These are phyloP conservation scores for Spinus olivaceus DNA, from an alignment of 2,797 vertebrate species.

Conservation along the genomic window DNA sequence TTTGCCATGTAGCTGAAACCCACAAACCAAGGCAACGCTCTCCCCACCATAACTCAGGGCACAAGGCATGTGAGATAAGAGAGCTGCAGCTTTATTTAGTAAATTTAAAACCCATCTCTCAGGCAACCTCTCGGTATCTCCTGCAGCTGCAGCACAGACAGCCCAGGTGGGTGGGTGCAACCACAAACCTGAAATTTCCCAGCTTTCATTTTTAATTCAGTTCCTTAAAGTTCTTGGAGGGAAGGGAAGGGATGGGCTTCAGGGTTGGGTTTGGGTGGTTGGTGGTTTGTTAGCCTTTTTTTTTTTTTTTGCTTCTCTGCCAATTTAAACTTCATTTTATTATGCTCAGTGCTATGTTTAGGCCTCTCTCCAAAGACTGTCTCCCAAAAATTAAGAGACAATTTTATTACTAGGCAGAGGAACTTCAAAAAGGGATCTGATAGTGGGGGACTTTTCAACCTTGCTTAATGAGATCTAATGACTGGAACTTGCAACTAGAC, in stretches of 20 bases:
- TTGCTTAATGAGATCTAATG: constrained; percentile 55
- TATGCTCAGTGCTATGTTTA: constrained; percentile 41
- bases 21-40: constrained; percentile 29
- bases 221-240: constrained; percentile 54
- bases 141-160: constrained; percentile 33
- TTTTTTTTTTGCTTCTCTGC: constrained; percentile 12
- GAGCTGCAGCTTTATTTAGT: background rate
- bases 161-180: constrained; percentile 51
- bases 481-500: constrained; percentile 57
- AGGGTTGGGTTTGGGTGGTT: background rate
- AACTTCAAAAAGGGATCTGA: constrained; percentile 66
- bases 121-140: background rate
- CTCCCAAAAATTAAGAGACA: constrained; percentile 47
- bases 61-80: background rate
- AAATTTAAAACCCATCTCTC: background rate
- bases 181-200: constrained; percentile 65
- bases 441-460: constrained; percentile 57
- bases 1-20: background rate
- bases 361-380: constrained; percentile 43
- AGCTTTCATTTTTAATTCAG: constrained; percentile 59
- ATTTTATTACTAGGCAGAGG: constrained; percentile 49
- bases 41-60: background rate
- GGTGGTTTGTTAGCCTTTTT: background rate
- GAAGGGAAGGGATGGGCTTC: constrained; percentile 51
- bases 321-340: constrained; percentile 51